phyloP scores from a whole-genome alignment of 2,888 invertebrate genomes.

The Harpagoxenus sublaevis region DNA sequence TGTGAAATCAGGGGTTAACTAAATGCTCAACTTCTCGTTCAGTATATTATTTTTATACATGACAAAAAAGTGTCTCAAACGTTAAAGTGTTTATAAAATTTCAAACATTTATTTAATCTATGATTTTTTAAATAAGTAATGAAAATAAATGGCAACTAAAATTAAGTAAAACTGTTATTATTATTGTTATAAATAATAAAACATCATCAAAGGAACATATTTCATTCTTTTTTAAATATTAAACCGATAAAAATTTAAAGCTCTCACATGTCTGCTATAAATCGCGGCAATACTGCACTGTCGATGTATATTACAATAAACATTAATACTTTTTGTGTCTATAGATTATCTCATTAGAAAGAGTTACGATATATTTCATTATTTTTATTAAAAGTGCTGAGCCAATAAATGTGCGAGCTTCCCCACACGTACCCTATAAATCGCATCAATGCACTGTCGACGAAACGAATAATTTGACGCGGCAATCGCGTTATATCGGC shows the following conservation, averaged over 20 bases:
- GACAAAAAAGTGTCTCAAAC: background rate
- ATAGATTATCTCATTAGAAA: background rate
- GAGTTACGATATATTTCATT: background rate
- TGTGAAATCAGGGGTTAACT: background rate
- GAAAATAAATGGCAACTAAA: background rate
- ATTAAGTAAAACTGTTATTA: background rate
- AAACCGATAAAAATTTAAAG: background rate
- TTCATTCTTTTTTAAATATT: background rate
- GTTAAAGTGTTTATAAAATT: background rate
- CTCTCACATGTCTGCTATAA: background rate
- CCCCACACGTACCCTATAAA: constrained; percentile 6
- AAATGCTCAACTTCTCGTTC: background rate
- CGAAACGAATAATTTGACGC: constrained; percentile 52
- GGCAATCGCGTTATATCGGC: constrained; percentile 50
- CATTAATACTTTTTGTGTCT: background rate
- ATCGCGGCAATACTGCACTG: background rate
- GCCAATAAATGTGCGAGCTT: background rate
- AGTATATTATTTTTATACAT: background rate
- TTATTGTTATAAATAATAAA: background rate
- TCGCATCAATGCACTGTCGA: constrained; percentile 48
- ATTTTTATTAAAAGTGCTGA: constrained; percentile 5
- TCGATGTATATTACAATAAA: background rate
- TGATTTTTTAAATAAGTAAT: background rate
- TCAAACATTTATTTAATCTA: background rate
- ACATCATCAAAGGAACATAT: background rate